Conservation (phyloP, 2,113 vertebrate species). For the Hepsetus odoe region DNA sequence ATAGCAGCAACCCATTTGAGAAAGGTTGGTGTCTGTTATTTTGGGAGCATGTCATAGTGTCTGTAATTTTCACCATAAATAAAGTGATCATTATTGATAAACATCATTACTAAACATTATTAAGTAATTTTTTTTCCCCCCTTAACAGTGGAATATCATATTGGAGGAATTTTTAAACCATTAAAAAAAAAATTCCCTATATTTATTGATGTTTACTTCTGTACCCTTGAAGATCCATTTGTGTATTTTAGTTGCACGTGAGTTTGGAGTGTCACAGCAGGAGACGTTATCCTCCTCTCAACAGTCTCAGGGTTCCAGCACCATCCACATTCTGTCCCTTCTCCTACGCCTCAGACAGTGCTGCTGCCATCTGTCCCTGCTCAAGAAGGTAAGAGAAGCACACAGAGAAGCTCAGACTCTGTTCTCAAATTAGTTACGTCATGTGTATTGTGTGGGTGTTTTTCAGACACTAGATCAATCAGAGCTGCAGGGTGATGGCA, state of each 20-base stretch:
- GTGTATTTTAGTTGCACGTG: slow-evolving; percentile 75
- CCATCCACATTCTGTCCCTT: slow-evolving; percentile 88
- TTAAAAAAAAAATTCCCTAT: background rate
- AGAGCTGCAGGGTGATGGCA: slow-evolving; percentile 84
- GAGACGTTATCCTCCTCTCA: slow-evolving; percentile 54
- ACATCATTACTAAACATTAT: too few relatives aligned
- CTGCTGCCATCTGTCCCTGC: slow-evolving; percentile 92
- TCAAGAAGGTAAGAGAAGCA: slow-evolving; percentile 86
- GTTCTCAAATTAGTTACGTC: background rate
- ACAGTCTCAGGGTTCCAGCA: slow-evolving; percentile 73
- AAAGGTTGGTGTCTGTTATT: slow-evolving; percentile 75
- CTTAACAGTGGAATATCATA: too few relatives aligned
- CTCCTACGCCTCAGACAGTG: slow-evolving; percentile 92
- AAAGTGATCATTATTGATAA: too few relatives aligned
- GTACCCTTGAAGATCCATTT: background rate
- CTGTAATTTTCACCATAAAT: too few relatives aligned
- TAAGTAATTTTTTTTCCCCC: too few relatives aligned
- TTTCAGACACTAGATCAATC: slow-evolving; percentile 81
- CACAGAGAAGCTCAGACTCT: background rate
- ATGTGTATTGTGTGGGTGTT: background rate
- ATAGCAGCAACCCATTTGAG: slow-evolving; percentile 78
- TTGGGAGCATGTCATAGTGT: too few relatives aligned
- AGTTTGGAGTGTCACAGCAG: slow-evolving; percentile 77
- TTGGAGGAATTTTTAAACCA: too few relatives aligned
- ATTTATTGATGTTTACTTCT: slow-evolving; percentile 12